Evolutionary conservation across 2,797 vertebrate genomes (phyloP), one percentile per base, ranked within the genome.

Genomic region (Macroramphosus scolopax): DNA sequence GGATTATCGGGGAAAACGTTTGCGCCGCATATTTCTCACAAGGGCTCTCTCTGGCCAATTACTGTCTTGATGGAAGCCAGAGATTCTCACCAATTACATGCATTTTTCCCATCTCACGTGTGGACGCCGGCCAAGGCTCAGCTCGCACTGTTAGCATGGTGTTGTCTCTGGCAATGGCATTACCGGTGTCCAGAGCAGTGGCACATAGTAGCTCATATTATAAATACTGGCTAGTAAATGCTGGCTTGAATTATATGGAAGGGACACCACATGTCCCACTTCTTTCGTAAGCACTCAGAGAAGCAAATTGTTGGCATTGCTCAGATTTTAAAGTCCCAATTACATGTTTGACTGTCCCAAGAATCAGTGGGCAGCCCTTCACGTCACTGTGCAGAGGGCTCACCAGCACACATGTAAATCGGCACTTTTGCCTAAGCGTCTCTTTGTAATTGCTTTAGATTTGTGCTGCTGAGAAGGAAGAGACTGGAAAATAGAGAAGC

Each of bases 71-170:
- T 84, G 80, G 84, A 89, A 86, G 72, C 85, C 85, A 86, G 84
- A 88, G 84, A 88, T 85, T 84, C 78, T 84, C 77, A 68, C 76
- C 80, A 87, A 87, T 88, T 75, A 87, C 80, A 82, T 79, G 82
- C 83, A 81, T 86, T 83, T 87, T 84, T 88, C 72, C 61, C 53
- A 53, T 81, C 78, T 84, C 70, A 71, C 63, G 54, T 63, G 68
- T 86, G 83, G 81, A 78, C 18, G 51, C 49, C 2, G 45, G 78
- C 85, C 79, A 88, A 81, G 64, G 66, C 75, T 70, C 66, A 36
- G 77, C 69, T 75, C 35, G 47, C 74, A 58, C 69, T 76, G 81
- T 84, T 78, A 64, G 68, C 36, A 44, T 38, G 52, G 60, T 75
- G 74, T 59, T 71, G 72, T 80, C 73, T 78, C 76, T 74, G 80